Percentiles rank a stretch among this genome's conserved stretches.
Conservation (phyloP, 2,888 invertebrate genomes). For the Stratiomys singularior region DNA sequence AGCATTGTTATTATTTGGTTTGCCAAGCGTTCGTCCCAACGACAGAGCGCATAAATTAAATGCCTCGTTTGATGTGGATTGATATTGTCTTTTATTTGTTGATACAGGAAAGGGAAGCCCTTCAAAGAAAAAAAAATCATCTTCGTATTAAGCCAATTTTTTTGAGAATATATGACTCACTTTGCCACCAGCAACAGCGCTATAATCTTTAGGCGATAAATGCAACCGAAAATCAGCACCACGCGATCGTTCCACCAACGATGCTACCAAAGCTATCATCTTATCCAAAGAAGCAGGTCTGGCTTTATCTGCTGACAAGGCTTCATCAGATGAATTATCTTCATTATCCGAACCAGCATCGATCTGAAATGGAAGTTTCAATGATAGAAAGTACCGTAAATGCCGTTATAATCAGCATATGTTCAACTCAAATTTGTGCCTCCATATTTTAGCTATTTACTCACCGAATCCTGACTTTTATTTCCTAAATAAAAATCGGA, state of each 20-base stretch:
- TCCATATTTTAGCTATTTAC: no score
- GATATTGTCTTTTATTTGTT: conserved; percentile 93
- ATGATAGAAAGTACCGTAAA: conserved; percentile 6
- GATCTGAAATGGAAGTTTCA: conserved; percentile 56
- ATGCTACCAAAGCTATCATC: conserved; percentile 92
- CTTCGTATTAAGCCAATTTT: not conserved
- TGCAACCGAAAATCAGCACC: conserved; percentile 79
- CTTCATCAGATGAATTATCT: conserved; percentile 68
- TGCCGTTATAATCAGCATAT: not conserved
- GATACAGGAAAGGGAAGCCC: conserved; percentile 93
- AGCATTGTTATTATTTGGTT: conserved; percentile 90
- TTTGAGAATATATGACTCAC: conserved; percentile 62
- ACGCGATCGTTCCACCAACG: conserved; percentile 87
- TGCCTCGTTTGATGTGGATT: conserved; percentile 92
- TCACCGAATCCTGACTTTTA: conserved; percentile 75
- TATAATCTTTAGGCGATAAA: conserved; percentile 81
- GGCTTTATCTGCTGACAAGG: conserved; percentile 73
- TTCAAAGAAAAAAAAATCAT: conserved; percentile 62
- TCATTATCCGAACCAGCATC: conserved; percentile 66
- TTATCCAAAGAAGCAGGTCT: conserved; percentile 92
- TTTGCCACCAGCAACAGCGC: conserved; percentile 87
- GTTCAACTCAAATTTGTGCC: not conserved
- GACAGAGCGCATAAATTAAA: conserved; percentile 88
- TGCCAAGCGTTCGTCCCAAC: conserved; percentile 90
- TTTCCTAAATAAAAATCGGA: conserved; percentile 93